These are phyloP conservation scores for Amiota mariae DNA, from an alignment of 2,888 invertebrate species.

Conservation along the genomic window DNA sequence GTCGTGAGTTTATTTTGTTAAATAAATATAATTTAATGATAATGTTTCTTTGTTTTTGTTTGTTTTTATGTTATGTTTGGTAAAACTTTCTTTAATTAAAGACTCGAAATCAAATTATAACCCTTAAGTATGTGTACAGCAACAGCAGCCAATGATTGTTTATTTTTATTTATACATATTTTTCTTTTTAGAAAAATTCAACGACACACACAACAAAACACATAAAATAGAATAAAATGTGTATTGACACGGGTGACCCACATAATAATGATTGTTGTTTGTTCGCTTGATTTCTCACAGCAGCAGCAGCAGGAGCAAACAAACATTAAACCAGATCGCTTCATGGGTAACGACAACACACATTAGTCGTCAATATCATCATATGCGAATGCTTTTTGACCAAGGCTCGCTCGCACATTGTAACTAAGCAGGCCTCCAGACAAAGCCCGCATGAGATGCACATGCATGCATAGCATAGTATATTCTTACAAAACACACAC, in stretches of 20 bases:
- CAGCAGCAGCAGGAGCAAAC: neutral
- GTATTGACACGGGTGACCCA: conserved; percentile 1
- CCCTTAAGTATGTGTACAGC: no score
- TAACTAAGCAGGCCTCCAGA: neutral
- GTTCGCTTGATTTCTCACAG: neutral
- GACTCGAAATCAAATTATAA: no score
- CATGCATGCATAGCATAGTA: neutral
- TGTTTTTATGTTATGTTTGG: neutral
- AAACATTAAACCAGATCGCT: neutral
- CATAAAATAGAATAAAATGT: no score
- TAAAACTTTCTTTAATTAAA: no score
- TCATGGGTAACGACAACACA: no score
- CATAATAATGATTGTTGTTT: neutral
- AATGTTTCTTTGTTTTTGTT: neutral
- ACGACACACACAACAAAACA: no score
- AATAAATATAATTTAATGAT: conserved; percentile 7
- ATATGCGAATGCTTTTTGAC: neutral
- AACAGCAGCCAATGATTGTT: no score
- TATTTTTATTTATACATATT: no score
- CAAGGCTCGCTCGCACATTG: neutral
- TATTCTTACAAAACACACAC: no score
- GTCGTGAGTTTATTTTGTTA: conserved; percentile 5
- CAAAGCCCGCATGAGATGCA: neutral
- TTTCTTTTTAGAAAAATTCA: no score
- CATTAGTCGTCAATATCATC: no score